phyloP scores from a whole-genome alignment of 2,797 vertebrate genomes.

The Micrastur ruficollis region DNA sequence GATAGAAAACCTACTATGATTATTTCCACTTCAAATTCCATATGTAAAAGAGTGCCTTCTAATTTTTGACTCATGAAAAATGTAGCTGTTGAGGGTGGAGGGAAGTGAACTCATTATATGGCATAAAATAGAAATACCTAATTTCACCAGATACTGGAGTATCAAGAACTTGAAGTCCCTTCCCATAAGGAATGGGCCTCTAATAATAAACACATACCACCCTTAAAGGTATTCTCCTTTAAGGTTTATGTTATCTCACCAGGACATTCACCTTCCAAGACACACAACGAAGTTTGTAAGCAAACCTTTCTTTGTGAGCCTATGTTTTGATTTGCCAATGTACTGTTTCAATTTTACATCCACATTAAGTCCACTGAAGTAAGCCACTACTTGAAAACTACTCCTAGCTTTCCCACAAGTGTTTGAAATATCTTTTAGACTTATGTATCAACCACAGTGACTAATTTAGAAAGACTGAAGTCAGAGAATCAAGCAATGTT shows the following conservation, averaged over 20 bases:
- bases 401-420: no score
- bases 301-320: neutral
- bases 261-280: neutral
- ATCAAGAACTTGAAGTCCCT: neutral
- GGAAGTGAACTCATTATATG: neutral
- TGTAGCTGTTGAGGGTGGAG: accelerated
- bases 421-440: neutral
- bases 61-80: neutral
- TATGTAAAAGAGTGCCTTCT: neutral
- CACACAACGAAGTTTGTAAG: neutral
- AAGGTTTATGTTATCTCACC: neutral
- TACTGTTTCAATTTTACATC: neutral
- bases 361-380: neutral
- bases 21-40: neutral
- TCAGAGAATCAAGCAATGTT: neutral
- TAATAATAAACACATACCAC: neutral
- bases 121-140: neutral
- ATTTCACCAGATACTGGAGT: neutral
- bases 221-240: neutral
- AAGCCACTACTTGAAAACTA: neutral
- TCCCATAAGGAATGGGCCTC: neutral
- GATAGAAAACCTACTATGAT: neutral
- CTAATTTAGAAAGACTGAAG: neutral
- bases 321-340: no score
- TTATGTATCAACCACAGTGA: neutral